Percentiles rank a stretch among this genome's conserved stretches.
Conservation (phyloP, 2,888 invertebrate genomes). For the Nomada fabriciana region DNA sequence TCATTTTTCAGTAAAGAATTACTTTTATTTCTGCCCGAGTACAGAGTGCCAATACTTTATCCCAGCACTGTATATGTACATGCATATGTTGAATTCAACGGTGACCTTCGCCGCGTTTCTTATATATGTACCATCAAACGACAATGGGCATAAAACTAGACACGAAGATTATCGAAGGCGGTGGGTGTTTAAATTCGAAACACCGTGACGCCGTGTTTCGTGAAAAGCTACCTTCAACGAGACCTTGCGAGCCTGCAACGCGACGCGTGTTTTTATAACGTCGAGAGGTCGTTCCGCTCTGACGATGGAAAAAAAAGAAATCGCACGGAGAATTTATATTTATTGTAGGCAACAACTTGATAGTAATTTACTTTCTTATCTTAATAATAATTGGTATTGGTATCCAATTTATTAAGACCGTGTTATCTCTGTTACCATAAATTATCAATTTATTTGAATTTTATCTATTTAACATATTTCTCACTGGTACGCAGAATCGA, state of each 20-base stretch:
- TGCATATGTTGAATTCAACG: neutral
- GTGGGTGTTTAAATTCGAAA: constrained; percentile 11
- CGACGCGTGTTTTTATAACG: constrained; percentile 22
- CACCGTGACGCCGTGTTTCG: constrained; percentile 23
- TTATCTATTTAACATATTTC: too few species aligned
- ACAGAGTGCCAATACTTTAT: too few species aligned
- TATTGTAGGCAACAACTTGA: neutral
- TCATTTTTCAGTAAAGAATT: too few species aligned
- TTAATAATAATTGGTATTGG: neutral
- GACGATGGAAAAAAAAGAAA: constrained; percentile 25
- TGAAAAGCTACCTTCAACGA: constrained; percentile 34
- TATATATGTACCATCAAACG: neutral
- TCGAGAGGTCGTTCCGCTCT: constrained; percentile 41
- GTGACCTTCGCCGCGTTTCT: neutral
- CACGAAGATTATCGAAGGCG: neutral
- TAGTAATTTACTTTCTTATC: neutral
- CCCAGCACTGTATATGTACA: too few species aligned
- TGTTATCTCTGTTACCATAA: neutral
- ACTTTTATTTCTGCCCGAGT: too few species aligned
- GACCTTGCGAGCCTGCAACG: constrained; percentile 38
- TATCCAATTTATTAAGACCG: neutral
- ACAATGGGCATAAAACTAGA: neutral
- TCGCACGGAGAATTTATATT: constrained; percentile 10
- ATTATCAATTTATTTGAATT: neutral
- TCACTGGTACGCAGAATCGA: neutral